These are phyloP conservation scores for Macrocentrus cingulum DNA, from an alignment of 1,140 invertebrate species.

Conservation along the genomic window DNA sequence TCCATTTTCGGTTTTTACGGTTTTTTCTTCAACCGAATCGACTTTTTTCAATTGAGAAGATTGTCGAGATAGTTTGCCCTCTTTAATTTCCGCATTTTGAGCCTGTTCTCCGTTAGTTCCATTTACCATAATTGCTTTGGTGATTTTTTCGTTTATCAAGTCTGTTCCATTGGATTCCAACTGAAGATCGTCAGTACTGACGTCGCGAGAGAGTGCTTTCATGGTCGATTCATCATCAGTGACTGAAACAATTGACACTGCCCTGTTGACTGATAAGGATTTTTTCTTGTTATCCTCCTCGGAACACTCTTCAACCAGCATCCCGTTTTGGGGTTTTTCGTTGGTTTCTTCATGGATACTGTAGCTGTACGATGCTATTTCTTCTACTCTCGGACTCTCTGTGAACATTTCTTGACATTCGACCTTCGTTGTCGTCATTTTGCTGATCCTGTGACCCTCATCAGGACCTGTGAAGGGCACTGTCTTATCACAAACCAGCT, in stretches of 20 bases:
- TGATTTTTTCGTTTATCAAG: conserved; percentile 36
- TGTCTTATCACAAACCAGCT: conserved; percentile 32
- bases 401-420: conserved; percentile 60
- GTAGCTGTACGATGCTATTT: conserved; percentile 65
- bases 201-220: conserved; percentile 62
- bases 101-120: conserved; percentile 41
- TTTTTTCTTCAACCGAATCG: conserved; percentile 15
- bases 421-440: conserved; percentile 65
- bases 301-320: conserved; percentile 62
- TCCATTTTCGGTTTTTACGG: neutral
- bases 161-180: conserved; percentile 38
- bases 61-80: conserved; percentile 22
- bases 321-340: conserved; percentile 53
- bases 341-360: conserved; percentile 44
- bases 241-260: conserved; percentile 66
- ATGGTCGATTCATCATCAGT: conserved; percentile 67
- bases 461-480: conserved; percentile 63
- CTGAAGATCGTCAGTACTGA: conserved; percentile 61
- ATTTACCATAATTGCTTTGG: conserved; percentile 38
- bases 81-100: conserved; percentile 41
- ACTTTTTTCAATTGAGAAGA: conserved; percentile 16
- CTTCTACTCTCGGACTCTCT: conserved; percentile 62
- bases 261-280: conserved; percentile 56
- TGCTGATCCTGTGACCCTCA: conserved; percentile 67
- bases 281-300: conserved; percentile 61